A percentile compares a stretch with the other conserved stretches of the same genome.
Evolutionary conservation across 2,888 invertebrate genomes (phyloP).

Genomic region (Acleris sparsana): DNA sequence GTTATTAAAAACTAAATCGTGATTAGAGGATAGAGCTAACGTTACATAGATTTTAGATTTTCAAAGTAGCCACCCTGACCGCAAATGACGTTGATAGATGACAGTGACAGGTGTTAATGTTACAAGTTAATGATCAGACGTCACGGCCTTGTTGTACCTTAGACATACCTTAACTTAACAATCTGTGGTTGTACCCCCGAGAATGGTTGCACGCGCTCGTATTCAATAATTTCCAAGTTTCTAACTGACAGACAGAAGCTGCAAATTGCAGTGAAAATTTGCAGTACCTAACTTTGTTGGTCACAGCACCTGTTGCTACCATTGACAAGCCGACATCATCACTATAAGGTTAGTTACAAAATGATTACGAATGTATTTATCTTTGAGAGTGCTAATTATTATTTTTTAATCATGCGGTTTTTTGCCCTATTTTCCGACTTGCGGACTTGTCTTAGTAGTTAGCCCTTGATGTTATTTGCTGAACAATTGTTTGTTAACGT

Average conservation of each 20-base stretch:
- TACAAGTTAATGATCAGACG: no score
- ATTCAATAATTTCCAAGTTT: constrained; percentile 4
- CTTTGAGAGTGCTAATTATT: neutral
- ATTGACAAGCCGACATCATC: neutral
- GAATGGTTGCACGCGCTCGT: constrained; percentile 15
- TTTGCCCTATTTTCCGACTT: constrained; percentile 1
- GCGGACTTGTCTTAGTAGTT: constrained; percentile 11
- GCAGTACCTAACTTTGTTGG: neutral
- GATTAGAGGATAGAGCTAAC: no score
- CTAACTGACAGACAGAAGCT: neutral
- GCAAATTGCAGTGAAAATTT: constrained; percentile 5
- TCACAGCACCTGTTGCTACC: neutral
- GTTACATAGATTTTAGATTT: no score
- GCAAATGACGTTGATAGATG: no score
- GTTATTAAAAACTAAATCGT: no score
- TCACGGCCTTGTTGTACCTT: no score
- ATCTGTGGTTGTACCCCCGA: neutral
- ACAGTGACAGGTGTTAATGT: no score
- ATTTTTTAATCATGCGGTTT: constrained; percentile 1
- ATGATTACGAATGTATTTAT: constrained; percentile 5
- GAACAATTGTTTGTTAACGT: neutral
- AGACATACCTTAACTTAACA: no score
- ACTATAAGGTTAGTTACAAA: constrained; percentile 9
- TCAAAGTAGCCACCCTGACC: neutral
- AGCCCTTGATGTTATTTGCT: constrained; percentile 18